Conservation (phyloP, 2,113 vertebrate species). For the Hirundichthys speculiger region DNA sequence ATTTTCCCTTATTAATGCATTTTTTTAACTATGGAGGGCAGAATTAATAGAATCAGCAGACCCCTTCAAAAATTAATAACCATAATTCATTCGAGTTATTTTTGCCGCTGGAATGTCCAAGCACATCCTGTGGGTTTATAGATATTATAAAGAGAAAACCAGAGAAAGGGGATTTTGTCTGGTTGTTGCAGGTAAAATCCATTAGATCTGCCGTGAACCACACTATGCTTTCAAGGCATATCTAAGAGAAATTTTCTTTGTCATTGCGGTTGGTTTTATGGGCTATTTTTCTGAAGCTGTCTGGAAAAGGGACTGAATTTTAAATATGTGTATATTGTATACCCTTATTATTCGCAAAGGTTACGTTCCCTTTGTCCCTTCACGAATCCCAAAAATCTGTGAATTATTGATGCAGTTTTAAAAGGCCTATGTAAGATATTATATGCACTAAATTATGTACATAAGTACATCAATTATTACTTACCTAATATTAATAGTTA, state of each 20-base stretch:
- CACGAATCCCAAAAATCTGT: no score
- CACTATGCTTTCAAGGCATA: constrained; percentile 21
- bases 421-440: no score
- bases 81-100: constrained; percentile 53
- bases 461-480: no score
- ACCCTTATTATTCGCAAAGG: no score
- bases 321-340: no score
- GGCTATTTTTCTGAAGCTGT: constrained; percentile 38
- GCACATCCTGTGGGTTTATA: constrained; percentile 44
- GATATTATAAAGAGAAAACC: constrained; percentile 70
- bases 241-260: constrained; percentile 34
- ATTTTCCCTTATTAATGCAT: constrained; percentile 49
- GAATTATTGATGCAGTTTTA: no score
- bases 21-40: constrained; percentile 37
- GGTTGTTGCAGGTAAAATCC: constrained; percentile 48
- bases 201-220: constrained; percentile 13
- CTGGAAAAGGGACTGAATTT: constrained; percentile 48
- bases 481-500: no score
- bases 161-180: constrained; percentile 41
- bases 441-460: no score
- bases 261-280: constrained; percentile 36
- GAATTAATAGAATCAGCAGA: constrained; percentile 53
- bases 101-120: constrained; percentile 51
- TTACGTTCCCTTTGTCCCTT: no score
- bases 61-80: constrained; percentile 49